Conservation (phyloP, 2,113 vertebrate genomes). For the Piprites chloris region DNA sequence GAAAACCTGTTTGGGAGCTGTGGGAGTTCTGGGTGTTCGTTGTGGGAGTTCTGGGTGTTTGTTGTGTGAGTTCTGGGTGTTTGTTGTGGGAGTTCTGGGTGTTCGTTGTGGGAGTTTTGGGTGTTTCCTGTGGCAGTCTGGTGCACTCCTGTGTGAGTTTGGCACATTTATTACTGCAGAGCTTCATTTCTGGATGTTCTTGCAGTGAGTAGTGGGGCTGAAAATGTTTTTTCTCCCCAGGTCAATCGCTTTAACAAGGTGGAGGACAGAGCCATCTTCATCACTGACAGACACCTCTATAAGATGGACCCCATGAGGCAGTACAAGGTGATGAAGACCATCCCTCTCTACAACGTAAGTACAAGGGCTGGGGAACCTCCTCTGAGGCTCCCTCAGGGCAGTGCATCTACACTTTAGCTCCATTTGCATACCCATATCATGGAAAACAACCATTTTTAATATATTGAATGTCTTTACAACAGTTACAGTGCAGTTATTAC, state of each 20-base stretch:
- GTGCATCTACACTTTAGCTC: background rate
- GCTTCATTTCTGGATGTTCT: background rate
- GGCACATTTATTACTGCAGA: background rate
- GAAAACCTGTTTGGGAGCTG: background rate
- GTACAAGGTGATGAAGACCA: constrained; percentile 97
- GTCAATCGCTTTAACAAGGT: constrained; percentile 95
- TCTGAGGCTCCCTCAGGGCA: background rate
- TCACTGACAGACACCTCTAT: constrained; percentile 95
- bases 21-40: background rate
- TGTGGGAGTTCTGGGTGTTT: background rate
- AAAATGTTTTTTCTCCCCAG: constrained; percentile 64
- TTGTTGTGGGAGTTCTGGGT: too few relatives aligned
- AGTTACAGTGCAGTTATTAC: background rate
- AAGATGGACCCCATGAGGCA: constrained; percentile 96
- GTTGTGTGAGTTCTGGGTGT: too few relatives aligned
- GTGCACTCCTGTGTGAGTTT: background rate
- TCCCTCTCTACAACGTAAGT: constrained; percentile 94
- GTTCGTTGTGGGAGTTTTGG: background rate
- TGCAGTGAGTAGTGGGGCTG: background rate
- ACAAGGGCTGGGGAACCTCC: background rate
- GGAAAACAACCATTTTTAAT: background rate
- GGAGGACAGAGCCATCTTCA: constrained; percentile 90
- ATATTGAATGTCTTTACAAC: background rate
- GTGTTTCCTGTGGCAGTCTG: background rate
- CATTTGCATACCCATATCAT: background rate